phyloP scores from a whole-genome alignment of 2,797 vertebrate species.

The Pantherophis vulpinus region DNA sequence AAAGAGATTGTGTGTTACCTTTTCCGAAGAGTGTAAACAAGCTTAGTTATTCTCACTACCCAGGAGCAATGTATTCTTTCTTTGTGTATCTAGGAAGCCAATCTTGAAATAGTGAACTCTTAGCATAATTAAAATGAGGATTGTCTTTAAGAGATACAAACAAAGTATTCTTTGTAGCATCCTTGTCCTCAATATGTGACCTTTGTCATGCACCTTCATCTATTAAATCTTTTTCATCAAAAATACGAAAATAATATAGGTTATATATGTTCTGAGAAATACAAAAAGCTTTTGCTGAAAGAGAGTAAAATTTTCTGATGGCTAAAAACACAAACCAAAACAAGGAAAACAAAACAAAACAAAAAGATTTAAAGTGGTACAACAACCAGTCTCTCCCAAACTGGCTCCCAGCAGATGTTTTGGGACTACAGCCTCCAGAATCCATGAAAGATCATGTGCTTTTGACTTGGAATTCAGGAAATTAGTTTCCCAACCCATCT shows the following conservation, averaged over 20 bases:
- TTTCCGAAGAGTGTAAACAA: neutral
- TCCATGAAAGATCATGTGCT: neutral
- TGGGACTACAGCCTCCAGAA: neutral
- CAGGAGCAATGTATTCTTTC: constrained; percentile 15
- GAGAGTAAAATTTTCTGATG: neutral
- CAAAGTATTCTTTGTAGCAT: neutral
- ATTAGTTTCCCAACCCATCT: neutral
- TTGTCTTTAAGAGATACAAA: neutral
- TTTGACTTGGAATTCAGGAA: neutral
- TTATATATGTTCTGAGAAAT: neutral
- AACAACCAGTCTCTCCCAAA: neutral
- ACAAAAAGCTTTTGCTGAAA: neutral
- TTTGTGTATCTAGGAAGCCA: neutral
- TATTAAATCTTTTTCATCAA: constrained; percentile 1
- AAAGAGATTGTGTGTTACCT: constrained; percentile 1
- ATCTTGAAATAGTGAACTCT: neutral
- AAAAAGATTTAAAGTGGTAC: neutral
- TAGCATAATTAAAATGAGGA: neutral
- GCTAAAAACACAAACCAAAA: neutral
- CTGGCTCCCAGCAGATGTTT: neutral
- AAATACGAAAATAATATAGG: constrained; percentile 5
- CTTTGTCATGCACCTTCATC: neutral
- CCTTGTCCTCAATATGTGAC: neutral
- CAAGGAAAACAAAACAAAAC: neutral
- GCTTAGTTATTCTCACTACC: constrained; percentile 12